phyloP scores from a whole-genome alignment of 1,140 invertebrate genomes.

The Anastrepha ludens region DNA sequence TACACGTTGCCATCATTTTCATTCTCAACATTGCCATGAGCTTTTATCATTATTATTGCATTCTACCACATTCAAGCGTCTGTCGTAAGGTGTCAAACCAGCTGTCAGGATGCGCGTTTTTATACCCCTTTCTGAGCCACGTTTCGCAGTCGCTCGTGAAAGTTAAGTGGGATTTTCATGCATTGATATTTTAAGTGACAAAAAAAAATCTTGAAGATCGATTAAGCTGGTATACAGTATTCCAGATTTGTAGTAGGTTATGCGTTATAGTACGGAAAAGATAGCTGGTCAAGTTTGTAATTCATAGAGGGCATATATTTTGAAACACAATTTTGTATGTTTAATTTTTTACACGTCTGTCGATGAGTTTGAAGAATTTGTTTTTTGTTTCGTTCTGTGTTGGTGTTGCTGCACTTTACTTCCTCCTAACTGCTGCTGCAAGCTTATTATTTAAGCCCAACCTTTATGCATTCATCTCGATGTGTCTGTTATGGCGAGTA shows the following conservation, averaged over 20 bases:
- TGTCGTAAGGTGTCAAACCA: neutral
- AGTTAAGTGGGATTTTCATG: neutral
- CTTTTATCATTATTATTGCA: neutral
- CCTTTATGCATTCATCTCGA: neutral
- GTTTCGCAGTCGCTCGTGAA: neutral
- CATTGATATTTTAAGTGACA: too few relatives aligned
- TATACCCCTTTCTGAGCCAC: neutral
- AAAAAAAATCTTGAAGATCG: too few relatives aligned
- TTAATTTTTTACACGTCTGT: neutral
- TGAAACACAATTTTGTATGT: neutral
- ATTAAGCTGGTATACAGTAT: too few relatives aligned
- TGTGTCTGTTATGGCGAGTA: neutral
- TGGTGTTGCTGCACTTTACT: neutral
- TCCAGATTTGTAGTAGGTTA: too few relatives aligned
- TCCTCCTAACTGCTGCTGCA: neutral
- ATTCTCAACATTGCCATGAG: neutral
- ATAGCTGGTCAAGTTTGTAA: too few relatives aligned
- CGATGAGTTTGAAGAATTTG: neutral
- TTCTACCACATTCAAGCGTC: neutral
- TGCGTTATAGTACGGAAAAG: too few relatives aligned
- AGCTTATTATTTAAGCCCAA: conserved; percentile 22
- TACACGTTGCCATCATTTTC: conserved; percentile 17
- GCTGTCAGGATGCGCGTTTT: neutral
- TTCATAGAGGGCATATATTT: neutral
- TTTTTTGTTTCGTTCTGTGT: neutral